Evolutionary conservation across 2,888 invertebrate genomes (phyloP).

Genomic region (Galeruca laticollis): DNA sequence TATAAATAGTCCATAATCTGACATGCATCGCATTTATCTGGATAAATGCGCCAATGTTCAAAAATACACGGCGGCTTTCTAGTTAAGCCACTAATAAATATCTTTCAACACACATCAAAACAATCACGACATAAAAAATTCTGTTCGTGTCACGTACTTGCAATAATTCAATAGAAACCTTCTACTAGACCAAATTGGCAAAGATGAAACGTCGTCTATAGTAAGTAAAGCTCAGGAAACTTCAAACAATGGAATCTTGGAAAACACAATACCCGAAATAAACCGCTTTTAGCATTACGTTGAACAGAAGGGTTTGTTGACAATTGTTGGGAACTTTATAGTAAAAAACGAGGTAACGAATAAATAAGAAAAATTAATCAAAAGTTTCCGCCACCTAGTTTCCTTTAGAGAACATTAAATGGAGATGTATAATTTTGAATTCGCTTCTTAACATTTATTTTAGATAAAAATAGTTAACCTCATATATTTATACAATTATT

Average conservation of each 20-base stretch:
- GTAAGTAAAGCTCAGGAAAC: not conserved
- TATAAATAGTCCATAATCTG: not conserved
- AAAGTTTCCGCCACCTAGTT: too few relatives aligned
- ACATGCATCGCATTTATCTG: not conserved
- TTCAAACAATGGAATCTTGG: not conserved
- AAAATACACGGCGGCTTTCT: not conserved
- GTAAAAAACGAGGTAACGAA: not conserved
- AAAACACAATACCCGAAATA: not conserved
- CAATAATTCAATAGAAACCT: conserved; percentile 10
- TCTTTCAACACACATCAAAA: conserved; percentile 5
- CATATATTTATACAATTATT: too few relatives aligned
- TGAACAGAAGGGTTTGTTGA: not conserved
- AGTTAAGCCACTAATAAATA: conserved; percentile 5
- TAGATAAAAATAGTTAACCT: too few relatives aligned
- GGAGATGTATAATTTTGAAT: too few relatives aligned
- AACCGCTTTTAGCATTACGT: not conserved
- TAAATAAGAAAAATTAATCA: not conserved
- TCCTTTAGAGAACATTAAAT: too few relatives aligned
- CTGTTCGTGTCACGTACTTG: conserved; percentile 4
- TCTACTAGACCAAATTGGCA: conserved; percentile 15
- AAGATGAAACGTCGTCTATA: conserved; percentile 9
- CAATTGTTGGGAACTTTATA: not conserved
- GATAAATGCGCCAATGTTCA: not conserved
- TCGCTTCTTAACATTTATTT: too few relatives aligned
- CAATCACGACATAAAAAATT: conserved; percentile 8